A percentile compares a stretch with the other conserved stretches of the same genome.
Conservation (phyloP, 35 echinoderm and acorn worm genomes). For the Hemicentrotus pulcherrimus region DNA sequence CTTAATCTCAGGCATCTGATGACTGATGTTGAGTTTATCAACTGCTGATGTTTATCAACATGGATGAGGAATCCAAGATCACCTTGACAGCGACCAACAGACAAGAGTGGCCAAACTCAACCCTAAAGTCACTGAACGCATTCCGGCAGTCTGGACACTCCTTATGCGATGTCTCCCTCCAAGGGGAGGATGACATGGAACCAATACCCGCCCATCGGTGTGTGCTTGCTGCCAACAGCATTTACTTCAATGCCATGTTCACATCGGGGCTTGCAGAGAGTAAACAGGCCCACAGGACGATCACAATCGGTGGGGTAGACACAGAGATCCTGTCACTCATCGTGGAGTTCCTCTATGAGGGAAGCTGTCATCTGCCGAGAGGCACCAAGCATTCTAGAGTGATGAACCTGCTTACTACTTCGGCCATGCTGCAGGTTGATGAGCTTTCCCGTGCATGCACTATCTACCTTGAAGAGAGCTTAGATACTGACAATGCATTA, state of each 20-base stretch:
- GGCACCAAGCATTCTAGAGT: conserved; percentile 48
- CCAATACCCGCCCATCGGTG: conserved; percentile 57
- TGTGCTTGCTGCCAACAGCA: conserved; percentile 63
- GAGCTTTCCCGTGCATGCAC: conserved; percentile 50
- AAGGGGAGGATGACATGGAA: neutral
- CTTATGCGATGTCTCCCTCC: neutral
- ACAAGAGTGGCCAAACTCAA: conserved; percentile 40
- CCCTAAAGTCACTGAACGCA: conserved; percentile 55
- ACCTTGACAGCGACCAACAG: conserved; percentile 29
- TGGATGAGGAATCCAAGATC: conserved; percentile 29
- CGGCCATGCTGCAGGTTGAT: conserved; percentile 65
- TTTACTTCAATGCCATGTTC: conserved; percentile 82
- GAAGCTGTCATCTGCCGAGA: conserved; percentile 44
- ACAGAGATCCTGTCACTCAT: conserved; percentile 39
- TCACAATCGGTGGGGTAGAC: conserved; percentile 51
- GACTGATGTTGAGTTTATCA: neutral
- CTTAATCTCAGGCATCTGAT: neutral
- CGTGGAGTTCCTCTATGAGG: conserved; percentile 70
- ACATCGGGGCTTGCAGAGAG: conserved; percentile 66
- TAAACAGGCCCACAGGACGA: conserved; percentile 21
- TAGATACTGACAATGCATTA: conserved; percentile 43
- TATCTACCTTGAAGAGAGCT: conserved; percentile 28
- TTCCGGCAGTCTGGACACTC: conserved; percentile 29
- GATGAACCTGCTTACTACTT: conserved; percentile 52
- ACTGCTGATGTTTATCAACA: neutral